A percentile compares a stretch with the other conserved stretches of the same genome.
phyloP scores from a whole-genome alignment of 2,888 invertebrate species.

The Chrysolina americana region DNA sequence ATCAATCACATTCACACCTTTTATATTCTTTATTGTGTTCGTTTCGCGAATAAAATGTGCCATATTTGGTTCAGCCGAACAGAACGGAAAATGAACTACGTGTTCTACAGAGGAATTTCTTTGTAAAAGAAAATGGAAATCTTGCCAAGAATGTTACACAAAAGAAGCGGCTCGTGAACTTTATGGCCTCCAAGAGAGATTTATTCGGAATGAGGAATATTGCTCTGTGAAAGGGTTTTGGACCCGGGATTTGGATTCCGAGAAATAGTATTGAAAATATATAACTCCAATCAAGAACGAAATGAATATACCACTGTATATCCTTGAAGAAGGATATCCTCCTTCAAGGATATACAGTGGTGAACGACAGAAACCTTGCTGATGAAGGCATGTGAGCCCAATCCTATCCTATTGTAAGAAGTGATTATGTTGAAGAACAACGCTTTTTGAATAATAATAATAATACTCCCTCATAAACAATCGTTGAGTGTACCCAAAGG shows the following conservation, averaged over 20 bases:
- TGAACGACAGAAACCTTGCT: too few species aligned
- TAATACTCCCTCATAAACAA: too few species aligned
- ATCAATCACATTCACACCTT: constrained; percentile 20
- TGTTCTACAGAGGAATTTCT: constrained; percentile 3
- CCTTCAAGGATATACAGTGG: too few species aligned
- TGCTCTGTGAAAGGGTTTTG: not conserved
- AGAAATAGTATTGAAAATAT: not conserved
- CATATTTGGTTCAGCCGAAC: constrained; percentile 5
- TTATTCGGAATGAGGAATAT: constrained; percentile 11
- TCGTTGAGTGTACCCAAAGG: too few species aligned
- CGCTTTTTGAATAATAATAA: too few species aligned
- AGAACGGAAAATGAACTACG: constrained; percentile 19
- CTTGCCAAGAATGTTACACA: constrained; percentile 18
- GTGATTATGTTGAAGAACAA: too few species aligned
- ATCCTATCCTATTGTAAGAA: too few species aligned
- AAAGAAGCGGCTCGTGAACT: constrained; percentile 16
- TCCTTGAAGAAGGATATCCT: too few species aligned
- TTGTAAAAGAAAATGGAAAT: constrained; percentile 20
- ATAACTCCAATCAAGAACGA: not conserved
- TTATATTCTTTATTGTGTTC: not conserved
- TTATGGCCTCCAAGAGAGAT: not conserved
- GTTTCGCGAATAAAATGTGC: constrained; percentile 6
- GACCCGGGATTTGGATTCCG: not conserved
- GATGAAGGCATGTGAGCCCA: too few species aligned
- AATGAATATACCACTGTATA: too few species aligned